Conservation (phyloP, 2,888 invertebrate species). For the Rhamphomyia laevipes region DNA sequence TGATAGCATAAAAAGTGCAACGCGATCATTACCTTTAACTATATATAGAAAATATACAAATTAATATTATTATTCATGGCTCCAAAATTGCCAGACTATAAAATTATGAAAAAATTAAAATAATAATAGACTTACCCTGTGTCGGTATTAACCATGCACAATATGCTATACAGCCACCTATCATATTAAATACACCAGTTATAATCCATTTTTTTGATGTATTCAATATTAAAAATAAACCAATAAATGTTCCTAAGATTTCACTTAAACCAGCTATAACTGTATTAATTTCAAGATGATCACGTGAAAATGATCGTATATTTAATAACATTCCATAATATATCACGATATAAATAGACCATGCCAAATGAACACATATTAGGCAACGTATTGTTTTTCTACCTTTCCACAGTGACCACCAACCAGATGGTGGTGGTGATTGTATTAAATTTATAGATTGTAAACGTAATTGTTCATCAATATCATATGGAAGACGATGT, state of each 20-base stretch:
- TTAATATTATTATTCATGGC: too few relatives aligned
- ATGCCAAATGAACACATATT: conserved; percentile 33
- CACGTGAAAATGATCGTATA: conserved; percentile 38
- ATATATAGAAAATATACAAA: neutral
- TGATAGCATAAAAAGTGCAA: conserved; percentile 34
- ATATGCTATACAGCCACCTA: conserved; percentile 32
- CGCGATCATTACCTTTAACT: conserved; percentile 28
- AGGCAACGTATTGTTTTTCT: conserved; percentile 31
- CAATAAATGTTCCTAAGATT: conserved; percentile 35
- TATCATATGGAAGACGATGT: conserved; percentile 33
- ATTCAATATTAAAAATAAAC: conserved; percentile 31
- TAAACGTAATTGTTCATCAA: conserved; percentile 34
- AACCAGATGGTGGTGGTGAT: conserved; percentile 32
- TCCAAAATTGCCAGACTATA: too few relatives aligned
- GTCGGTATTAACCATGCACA: conserved; percentile 35
- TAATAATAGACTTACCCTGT: conserved; percentile 20
- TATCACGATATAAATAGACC: conserved; percentile 37
- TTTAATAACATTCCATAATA: conserved; percentile 41
- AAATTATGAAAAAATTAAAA: too few relatives aligned
- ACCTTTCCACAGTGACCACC: conserved; percentile 37
- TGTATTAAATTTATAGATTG: conserved; percentile 36
- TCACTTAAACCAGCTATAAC: conserved; percentile 36
- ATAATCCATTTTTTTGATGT: conserved; percentile 35
- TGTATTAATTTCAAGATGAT: conserved; percentile 37
- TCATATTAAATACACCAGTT: conserved; percentile 34